Evolutionary conservation across 1,140 invertebrate species (phyloP), one percentile per base, ranked within the genome.

Genomic region (Drosophila baimaii): DNA sequence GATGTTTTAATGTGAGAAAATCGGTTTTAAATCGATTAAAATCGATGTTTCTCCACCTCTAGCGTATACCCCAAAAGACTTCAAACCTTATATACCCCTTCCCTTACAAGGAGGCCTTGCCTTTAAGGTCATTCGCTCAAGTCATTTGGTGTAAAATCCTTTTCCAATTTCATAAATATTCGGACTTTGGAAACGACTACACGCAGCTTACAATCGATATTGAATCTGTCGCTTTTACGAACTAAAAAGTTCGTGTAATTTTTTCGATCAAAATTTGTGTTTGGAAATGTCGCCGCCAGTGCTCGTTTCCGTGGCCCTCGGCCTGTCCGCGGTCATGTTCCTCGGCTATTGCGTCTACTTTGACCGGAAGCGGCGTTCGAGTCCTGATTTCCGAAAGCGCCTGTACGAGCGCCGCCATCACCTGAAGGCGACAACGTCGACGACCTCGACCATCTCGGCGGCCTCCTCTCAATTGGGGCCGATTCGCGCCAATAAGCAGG

Each of bases 271-370:
- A 59, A 59, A 31, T 58, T 58, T 7, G 25, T n/a, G 8, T 29
- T 29, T 21, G 13, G 17, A 47, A 29, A 59, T 59, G 57, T 19
- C 25, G 15, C 57, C 43, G 8, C 27, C 43, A 8, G 3, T 31
- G 13, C 3, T 15, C 1, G 5, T 59, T n/a, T 23, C 17, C 27
- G 0, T 59, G 4, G 4, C 29, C 19, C 57, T 49, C 15, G 57
- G 57, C 6, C 10, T 47, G 6, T 15, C 25, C 25, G 15, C 7
- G 5, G 57, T 27, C 0, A 27, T 59, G 12, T 17, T 59, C 43
- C 15, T 49, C 4, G 17, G 57, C 19, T 59, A 59, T n/a, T 59
- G 57, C 19, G 27, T 59, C 10, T 59, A 59, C 19, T 59, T 59
- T 21, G 57, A 59, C 25, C 27, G 41, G 15, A 59, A 59, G 57